Conservation (phyloP, 2,113 vertebrate genomes). For the Podarcis raffonei region DNA sequence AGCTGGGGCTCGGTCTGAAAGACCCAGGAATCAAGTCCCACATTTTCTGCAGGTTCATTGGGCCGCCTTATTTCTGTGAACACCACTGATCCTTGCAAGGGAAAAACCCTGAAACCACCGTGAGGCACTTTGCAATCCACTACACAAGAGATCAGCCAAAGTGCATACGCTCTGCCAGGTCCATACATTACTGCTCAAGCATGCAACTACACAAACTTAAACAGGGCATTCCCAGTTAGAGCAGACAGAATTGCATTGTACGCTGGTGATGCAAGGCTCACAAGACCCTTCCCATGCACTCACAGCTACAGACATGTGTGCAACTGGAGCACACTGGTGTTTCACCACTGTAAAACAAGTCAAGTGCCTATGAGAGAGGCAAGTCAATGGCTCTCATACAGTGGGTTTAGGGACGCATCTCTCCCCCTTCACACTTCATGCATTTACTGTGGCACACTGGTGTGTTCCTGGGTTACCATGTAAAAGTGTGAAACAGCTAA, state of each 20-base stretch:
- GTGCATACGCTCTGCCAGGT: not conserved
- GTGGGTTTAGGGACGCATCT: rapidly evolving
- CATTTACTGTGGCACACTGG: not conserved
- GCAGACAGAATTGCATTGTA: not conserved
- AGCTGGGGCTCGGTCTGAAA: not conserved
- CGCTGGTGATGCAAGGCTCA: not conserved
- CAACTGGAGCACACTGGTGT: not conserved
- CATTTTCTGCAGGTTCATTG: not conserved
- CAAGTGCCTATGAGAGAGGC: not conserved
- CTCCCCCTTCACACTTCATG: not conserved
- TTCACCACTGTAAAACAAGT: not conserved
- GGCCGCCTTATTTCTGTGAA: not conserved
- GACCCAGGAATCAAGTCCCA: too few species aligned
- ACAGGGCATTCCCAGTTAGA: rapidly evolving
- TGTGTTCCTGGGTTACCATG: not conserved
- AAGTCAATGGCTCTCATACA: not conserved
- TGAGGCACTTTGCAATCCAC: not conserved
- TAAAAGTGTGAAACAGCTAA: not conserved
- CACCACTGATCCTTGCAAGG: not conserved
- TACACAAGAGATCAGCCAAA: not conserved
- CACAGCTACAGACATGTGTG: not conserved
- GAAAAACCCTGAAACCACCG: not conserved
- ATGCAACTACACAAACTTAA: too few species aligned
- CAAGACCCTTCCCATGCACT: too few species aligned
- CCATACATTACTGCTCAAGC: not conserved